Conservation (phyloP, 2,888 invertebrate species). For the Ectemnius cavifrons region DNA sequence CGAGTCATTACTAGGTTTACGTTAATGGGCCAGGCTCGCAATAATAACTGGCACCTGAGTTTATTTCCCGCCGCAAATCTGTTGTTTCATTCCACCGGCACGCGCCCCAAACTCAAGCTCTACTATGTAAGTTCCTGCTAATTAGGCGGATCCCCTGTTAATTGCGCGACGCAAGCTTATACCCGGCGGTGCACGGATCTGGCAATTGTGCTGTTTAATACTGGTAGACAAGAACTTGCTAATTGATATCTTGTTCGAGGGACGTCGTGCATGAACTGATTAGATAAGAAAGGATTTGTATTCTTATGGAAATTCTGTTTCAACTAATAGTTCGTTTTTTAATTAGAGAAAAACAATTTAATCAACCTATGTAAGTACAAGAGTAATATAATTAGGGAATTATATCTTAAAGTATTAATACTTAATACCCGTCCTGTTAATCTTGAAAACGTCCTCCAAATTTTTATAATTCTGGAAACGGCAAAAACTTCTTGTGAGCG, state of each 20-base stretch:
- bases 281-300: too few relatives aligned
- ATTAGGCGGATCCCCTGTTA: constrained; percentile 48
- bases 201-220: constrained; percentile 1
- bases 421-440: too few relatives aligned
- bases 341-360: too few relatives aligned
- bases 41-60: constrained; percentile 56
- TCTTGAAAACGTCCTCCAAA: too few relatives aligned
- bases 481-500: too few relatives aligned
- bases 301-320: too few relatives aligned
- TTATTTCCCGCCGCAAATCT: constrained; percentile 52
- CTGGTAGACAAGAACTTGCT: background rate
- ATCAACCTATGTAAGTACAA: too few relatives aligned
- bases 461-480: too few relatives aligned
- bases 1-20: constrained; percentile 64
- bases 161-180: constrained; percentile 31
- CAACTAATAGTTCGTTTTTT: too few relatives aligned
- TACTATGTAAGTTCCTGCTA: constrained; percentile 37
- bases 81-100: constrained; percentile 53
- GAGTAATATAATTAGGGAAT: too few relatives aligned
- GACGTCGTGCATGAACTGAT: too few relatives aligned
- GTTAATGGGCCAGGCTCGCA: constrained; percentile 54
- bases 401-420: too few relatives aligned
- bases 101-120: constrained; percentile 9
- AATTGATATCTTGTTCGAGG: background rate
- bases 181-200: constrained; percentile 21